Base-by-base conservation (phyloP, 1,140 invertebrate genomes). In the Aphelenchoides besseyi region DNA sequence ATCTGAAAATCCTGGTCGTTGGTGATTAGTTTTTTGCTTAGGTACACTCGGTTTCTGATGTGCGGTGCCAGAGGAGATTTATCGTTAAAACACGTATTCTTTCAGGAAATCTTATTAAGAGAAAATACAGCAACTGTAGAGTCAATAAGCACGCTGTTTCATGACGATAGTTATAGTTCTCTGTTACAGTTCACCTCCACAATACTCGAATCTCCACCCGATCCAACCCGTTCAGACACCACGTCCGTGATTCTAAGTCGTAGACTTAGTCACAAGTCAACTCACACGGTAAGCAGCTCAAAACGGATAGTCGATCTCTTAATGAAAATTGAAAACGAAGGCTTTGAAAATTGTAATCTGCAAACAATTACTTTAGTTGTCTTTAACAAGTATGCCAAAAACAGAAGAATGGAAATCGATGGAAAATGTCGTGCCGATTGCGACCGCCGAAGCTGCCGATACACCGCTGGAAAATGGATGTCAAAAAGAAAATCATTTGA, bases 131-230 rank as follows among this genome's bases (percentile, higher is more conserved):
- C 55, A 33, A 59, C 55, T 18, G 18, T 59, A 5, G 55, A 59
- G 55, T 59, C 55, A 33, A 59, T 59, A 28, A 59, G 55, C 55
- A 18, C 55, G 29, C 18, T 78, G 16, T 79, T 79, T 53, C 62
- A 80, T 53, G 78, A 79, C 32, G 79, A 81, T 35, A 75, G 71
- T 53, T 73, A 79, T 48, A 77, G 70, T 59, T 79, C 78, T 37
- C 35, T 79, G 30, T 63, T 79, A 26, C 76, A 80, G 55, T 78
- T 79, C 59, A 70, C 62, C 3, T 41, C 69, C 16, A 57, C 57
- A 32, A 30, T 62, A 26, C 53, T 23, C n/a, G 64, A 55, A 23
- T 28, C 77, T 9, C 57, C 64, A 3, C 36, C 30, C 28, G 64
- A 74, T 28, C 35, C 54, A 28, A 37, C 72, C 1, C 16, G 29